Evolutionary conservation across 2,888 invertebrate genomes (phyloP), one percentile per base, ranked within the genome.

Genomic region (Agrotis ipsilon): DNA sequence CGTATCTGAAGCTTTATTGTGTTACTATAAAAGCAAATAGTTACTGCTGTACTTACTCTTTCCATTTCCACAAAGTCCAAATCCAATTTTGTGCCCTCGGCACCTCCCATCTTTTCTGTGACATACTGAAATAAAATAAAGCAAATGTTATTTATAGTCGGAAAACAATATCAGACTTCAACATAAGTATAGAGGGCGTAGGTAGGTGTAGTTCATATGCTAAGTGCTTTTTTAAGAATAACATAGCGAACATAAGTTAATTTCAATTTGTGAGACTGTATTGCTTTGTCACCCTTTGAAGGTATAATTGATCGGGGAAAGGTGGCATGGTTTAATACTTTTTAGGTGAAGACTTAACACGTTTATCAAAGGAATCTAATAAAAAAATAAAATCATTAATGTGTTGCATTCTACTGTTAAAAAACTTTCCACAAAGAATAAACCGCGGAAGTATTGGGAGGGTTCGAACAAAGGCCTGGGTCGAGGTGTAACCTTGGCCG

Each of bases 41-140:
- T 73, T 68, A 62, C 69, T 69, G 13, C 55, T 80, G 58, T 72
- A 96, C 97, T 97, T 97, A 99, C 99, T 96, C 98, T 98, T 97
- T 99, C 99, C 99, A 99, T 99, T 93, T 99, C 99, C 97, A 98
- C 97, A 94, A 99, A 99, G 91, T 99, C 99, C 96, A 99, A 98
- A 96, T 99, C 99, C 92, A 99, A 97, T 96, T 99, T 99, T 87
- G 99, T 99, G 95, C 99, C 99, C 96, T 99, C 99, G 85, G 99
- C 99, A 93, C 99, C 99, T 82, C 99, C 99, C 98, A 99, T 99
- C 97, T 99, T 99, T 96, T 99, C 99, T 93, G 99, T 99, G 97
- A 99, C 98, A 97, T 99, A 99, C 99, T 99, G 97, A 73, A 97
- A 97, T 91, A 94, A 92, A 88, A 90, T 82, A 87, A 82, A 78